Evolutionary conservation across 2,888 invertebrate genomes (phyloP).

Genomic region (Eurytoma adleriae): DNA sequence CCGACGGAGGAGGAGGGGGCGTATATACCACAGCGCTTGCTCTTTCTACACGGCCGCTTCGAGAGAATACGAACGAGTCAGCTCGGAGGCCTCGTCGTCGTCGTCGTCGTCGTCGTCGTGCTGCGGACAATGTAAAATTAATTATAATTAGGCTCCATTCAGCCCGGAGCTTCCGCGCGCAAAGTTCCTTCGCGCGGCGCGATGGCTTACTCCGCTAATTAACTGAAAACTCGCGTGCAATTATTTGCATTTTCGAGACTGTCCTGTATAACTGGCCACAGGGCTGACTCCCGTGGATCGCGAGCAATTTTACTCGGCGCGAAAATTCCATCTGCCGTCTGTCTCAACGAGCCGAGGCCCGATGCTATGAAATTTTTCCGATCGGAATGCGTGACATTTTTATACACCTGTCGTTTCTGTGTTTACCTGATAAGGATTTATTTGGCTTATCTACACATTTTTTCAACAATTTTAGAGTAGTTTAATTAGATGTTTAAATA

Average conservation of each 20-base stretch:
- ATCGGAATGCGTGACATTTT: too few species aligned
- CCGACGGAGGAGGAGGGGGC: not conserved
- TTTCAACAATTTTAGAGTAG: too few species aligned
- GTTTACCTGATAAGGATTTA: too few species aligned
- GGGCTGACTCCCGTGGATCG: too few species aligned
- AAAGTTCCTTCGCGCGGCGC: constrained; percentile 61
- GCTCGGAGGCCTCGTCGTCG: constrained; percentile 42
- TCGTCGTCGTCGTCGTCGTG: constrained; percentile 63
- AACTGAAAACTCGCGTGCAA: constrained; percentile 53
- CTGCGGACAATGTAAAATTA: constrained; percentile 70
- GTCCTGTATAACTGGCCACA: not conserved
- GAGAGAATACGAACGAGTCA: constrained; percentile 54
- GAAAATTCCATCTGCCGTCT: not conserved
- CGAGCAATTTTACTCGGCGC: too few species aligned
- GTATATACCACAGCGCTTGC: constrained; percentile 5
- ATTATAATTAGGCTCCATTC: constrained; percentile 73
- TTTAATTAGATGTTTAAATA: too few species aligned
- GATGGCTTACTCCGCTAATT: constrained; percentile 53
- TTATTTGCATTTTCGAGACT: constrained; percentile 49
- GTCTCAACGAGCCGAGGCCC: too few species aligned
- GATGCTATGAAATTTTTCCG: too few species aligned
- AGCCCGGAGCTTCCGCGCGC: constrained; percentile 62
- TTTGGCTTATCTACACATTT: too few species aligned
- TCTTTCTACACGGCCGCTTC: constrained; percentile 12
- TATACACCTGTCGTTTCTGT: too few species aligned